A percentile compares a stretch with the other conserved stretches of the same genome.
These are phyloP conservation scores for Epistrophe eligans DNA, from an alignment of 2,888 invertebrate species.

Conservation along the genomic window DNA sequence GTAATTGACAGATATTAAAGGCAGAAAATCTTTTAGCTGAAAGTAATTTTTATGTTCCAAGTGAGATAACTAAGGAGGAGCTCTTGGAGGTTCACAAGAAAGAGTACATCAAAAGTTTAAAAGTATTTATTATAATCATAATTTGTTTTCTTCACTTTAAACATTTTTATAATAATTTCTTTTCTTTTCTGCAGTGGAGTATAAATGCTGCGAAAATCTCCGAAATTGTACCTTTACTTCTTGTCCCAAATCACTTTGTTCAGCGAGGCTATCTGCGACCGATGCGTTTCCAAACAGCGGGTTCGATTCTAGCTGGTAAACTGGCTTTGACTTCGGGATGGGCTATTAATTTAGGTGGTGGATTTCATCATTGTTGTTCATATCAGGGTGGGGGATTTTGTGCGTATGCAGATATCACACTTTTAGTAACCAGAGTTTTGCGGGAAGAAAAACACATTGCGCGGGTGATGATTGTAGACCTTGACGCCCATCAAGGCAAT, in stretches of 20 bases:
- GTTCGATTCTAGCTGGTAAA: conserved; percentile 92
- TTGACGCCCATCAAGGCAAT: conserved; percentile 97
- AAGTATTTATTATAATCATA: conserved; percentile 83
- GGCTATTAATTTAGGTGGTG: conserved; percentile 95
- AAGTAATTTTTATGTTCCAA: conserved; percentile 87
- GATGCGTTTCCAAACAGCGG: conserved; percentile 92
- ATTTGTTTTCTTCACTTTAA: not conserved
- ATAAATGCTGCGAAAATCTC: conserved; percentile 91
- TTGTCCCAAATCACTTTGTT: conserved; percentile 91
- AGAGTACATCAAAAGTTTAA: conserved; percentile 90
- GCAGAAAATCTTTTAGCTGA: conserved; percentile 87
- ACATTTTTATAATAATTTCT: conserved; percentile 19
- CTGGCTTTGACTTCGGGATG: conserved; percentile 92
- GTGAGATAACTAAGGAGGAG: conserved; percentile 89
- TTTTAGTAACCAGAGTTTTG: conserved; percentile 89
- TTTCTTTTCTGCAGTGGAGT: conserved; percentile 88
- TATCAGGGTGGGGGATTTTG: conserved; percentile 94
- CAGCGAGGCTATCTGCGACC: conserved; percentile 91
- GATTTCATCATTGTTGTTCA: conserved; percentile 94
- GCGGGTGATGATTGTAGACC: conserved; percentile 93
- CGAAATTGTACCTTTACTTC: conserved; percentile 89
- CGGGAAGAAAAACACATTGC: conserved; percentile 85
- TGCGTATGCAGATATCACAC: conserved; percentile 94
- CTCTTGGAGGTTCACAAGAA: conserved; percentile 90
- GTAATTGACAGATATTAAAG: conserved; percentile 85